These are phyloP conservation scores for Pachydiplax longipennis DNA, from an alignment of 2,888 invertebrate genomes.

Conservation along the genomic window DNA sequence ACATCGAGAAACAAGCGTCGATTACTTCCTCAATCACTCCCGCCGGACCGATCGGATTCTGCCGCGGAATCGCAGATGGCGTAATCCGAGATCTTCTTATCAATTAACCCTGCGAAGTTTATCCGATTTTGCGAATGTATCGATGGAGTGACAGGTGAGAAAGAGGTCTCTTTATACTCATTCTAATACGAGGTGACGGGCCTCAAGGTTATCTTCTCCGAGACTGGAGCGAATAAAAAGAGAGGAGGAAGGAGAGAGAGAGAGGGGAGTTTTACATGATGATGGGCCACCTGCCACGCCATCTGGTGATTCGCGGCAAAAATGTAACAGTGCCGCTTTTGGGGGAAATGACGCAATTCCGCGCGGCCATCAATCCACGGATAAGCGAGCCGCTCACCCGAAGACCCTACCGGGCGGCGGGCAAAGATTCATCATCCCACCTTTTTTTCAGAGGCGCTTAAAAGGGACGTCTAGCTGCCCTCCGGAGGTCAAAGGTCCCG, in stretches of 20 bases:
- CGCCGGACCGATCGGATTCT: too few relatives aligned
- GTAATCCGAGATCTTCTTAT: neutral
- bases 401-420: neutral
- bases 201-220: neutral
- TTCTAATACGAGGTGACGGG: neutral
- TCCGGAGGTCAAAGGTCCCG: neutral
- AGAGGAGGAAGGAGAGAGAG: neutral
- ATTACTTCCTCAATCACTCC: too few relatives aligned
- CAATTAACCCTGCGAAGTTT: neutral
- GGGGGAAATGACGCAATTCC: slow-evolving; percentile 16
- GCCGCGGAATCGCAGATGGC: neutral
- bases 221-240: neutral
- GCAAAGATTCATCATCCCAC: neutral
- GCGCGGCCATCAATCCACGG: slow-evolving; percentile 5
- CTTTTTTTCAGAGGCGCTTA: neutral
- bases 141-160: neutral
- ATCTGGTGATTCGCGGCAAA: slow-evolving; percentile 34
- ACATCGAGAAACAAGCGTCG: too few relatives aligned
- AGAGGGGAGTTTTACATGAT: neutral
- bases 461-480: neutral
- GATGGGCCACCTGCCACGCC: slow-evolving; percentile 33
- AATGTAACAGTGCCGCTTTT: slow-evolving; percentile 4
- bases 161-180: neutral
- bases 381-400: neutral
- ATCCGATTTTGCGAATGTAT: neutral